phyloP scores from a whole-genome alignment of 2,113 vertebrate species.

The Tychaedon coryphoeus region DNA sequence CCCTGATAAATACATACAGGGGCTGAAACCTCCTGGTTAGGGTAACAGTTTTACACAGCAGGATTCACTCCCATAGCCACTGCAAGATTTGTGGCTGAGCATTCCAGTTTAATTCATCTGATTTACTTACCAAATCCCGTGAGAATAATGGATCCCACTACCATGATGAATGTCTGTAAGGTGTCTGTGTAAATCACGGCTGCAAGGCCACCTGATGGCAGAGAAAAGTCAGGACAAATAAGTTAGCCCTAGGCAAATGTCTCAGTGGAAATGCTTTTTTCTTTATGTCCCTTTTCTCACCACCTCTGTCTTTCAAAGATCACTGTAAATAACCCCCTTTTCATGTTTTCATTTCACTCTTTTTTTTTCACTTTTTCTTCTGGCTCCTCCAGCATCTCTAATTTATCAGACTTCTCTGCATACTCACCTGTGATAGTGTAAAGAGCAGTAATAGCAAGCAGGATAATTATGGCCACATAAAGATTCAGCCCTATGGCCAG shows the following conservation, averaged over 20 bases:
- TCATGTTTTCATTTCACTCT: not conserved
- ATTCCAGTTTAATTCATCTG: not conserved
- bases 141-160: slow-evolving; percentile 90
- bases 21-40: not conserved
- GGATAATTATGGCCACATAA: slow-evolving; percentile 87
- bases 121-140: slow-evolving; percentile 88
- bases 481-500: slow-evolving; percentile 87
- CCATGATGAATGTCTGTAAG: slow-evolving; percentile 91
- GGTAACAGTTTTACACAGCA: not conserved
- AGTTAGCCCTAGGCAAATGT: not conserved
- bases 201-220: slow-evolving; percentile 83
- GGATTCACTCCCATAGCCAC: not conserved
- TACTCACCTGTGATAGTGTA: slow-evolving; percentile 93
- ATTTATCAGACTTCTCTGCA: not conserved
- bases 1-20: not conserved
- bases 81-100: not conserved
- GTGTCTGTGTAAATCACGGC: slow-evolving; percentile 99
- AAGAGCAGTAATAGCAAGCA: slow-evolving; percentile 85
- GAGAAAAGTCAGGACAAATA: not conserved
- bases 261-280: not conserved
- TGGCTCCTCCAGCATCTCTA: not conserved
- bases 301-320: not conserved
- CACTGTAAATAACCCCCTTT: not conserved
- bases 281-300: not conserved
- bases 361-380: not conserved